These are phyloP conservation scores for Hippopotamyrus pictus DNA, from an alignment of 2,797 vertebrate genomes.

Conservation along the genomic window DNA sequence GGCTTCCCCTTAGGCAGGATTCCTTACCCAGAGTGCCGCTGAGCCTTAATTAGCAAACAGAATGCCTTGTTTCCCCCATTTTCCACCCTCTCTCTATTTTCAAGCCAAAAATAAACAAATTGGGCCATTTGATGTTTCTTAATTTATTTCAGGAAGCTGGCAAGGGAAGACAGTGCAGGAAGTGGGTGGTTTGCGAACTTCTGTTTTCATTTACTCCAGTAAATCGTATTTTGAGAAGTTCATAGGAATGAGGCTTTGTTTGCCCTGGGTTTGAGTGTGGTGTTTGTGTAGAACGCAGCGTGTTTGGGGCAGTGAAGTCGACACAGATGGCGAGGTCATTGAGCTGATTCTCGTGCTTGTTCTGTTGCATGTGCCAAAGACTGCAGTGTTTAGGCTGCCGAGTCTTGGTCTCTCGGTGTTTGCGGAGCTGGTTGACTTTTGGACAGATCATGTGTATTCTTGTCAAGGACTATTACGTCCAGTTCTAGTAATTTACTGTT, in stretches of 20 bases:
- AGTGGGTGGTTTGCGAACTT: neutral
- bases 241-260: constrained; percentile 69
- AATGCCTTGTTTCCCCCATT: neutral
- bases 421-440: neutral
- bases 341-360: neutral
- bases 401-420: neutral
- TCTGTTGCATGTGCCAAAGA: neutral
- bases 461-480: neutral
- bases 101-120: neutral
- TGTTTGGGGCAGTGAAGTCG: neutral
- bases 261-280: neutral
- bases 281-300: neutral
- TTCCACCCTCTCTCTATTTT: neutral
- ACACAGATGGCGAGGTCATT: neutral
- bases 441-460: neutral
- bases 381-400: neutral
- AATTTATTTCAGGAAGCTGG: neutral
- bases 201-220: neutral
- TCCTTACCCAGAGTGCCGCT: neutral
- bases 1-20: neutral
- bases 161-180: neutral
- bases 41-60: neutral
- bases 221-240: constrained; percentile 48
- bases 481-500: constrained; percentile 1
- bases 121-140: neutral